phyloP scores from a whole-genome alignment of 2,888 invertebrate species.

The Polietes domitor region DNA sequence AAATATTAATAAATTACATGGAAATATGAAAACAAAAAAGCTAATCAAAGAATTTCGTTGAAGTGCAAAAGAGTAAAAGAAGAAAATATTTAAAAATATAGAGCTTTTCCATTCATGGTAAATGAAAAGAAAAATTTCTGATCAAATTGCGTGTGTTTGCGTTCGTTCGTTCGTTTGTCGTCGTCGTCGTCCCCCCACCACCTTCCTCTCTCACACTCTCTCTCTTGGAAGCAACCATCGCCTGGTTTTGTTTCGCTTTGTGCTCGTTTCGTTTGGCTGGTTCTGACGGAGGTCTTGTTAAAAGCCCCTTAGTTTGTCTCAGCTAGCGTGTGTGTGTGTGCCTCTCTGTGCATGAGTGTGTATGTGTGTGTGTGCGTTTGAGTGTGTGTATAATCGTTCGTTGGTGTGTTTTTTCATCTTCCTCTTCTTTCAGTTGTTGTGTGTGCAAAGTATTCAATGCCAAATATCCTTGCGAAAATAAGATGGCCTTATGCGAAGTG shows the following conservation, averaged over 20 bases:
- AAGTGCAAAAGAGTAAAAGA: not conserved
- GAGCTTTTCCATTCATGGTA: not conserved
- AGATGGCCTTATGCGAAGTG: slow-evolving; percentile 46
- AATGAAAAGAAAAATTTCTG: slow-evolving; percentile 40
- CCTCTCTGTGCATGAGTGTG: slow-evolving; percentile 40
- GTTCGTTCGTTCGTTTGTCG: slow-evolving; percentile 36
- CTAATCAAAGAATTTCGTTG: not conserved
- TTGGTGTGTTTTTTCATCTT: slow-evolving; percentile 34
- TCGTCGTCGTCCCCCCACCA: slow-evolving; percentile 16
- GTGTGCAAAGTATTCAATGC: slow-evolving; percentile 54
- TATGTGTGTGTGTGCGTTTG: slow-evolving; percentile 17
- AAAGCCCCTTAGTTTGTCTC: slow-evolving; percentile 17
- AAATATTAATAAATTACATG: too few species aligned
- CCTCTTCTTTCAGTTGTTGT: slow-evolving; percentile 41
- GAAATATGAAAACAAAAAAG: not conserved
- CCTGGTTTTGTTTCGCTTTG: slow-evolving; percentile 38
- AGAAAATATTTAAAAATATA: slow-evolving; percentile 11
- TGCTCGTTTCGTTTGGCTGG: slow-evolving; percentile 49
- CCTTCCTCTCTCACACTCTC: slow-evolving; percentile 19
- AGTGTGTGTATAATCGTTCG: slow-evolving; percentile 6
- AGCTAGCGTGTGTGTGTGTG: not conserved
- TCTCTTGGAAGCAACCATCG: too few species aligned
- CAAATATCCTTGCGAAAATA: slow-evolving; percentile 66
- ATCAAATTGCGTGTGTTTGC: slow-evolving; percentile 49
- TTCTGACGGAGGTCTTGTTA: slow-evolving; percentile 48